Base-by-base conservation (phyloP, 2,888 invertebrate species). In the Furcula furcula region DNA sequence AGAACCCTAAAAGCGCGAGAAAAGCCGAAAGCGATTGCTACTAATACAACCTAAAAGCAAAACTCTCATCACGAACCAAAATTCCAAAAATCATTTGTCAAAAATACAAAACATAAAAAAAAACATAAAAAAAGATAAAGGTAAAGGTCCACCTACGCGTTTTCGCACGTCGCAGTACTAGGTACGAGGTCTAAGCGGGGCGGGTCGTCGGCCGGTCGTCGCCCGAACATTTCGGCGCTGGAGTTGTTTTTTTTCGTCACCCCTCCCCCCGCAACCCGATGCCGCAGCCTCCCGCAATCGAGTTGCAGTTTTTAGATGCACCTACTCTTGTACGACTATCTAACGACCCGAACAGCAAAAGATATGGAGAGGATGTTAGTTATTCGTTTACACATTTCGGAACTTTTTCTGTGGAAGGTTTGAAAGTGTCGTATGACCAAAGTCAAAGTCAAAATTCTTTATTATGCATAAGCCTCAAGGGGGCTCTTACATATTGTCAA, bases 291-390 rank as follows among this genome's bases (percentile, higher is more conserved):
- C 76, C 63, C 59, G 74, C 70, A 80, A 83, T 82, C 84, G 84
- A 68, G 79, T 79, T 84, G 87, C 87, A 83, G 78, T 87, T 87
- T 88, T 87, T 88, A 88, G 87, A 88, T 81, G 82, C 84, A 82
- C 87, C 87, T 87, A 86, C 87, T 85, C 74, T 66, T 69, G 69
- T 84, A 83, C 71, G 80, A 82, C 81, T 85, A 86, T 88, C 87
- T 87, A 88, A 87, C 86, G 74, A 73, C 70, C 34, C 34, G 76
- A 36, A 71, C 67, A 75, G 44, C 0, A 42, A 11, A 39, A 25
- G 21, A 12, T 1, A 38, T 72, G 54, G 80, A 79, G 77, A 19
- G 0, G 53, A 1, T 7, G 9, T 40, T 32, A 7, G 7, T 13
- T 25, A 7, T 23, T 13, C 7, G n/a, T n/a, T n/a, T n/a, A n/a